Base-by-base conservation (phyloP, 2,888 invertebrate genomes). In the Brachycybe producta region DNA sequence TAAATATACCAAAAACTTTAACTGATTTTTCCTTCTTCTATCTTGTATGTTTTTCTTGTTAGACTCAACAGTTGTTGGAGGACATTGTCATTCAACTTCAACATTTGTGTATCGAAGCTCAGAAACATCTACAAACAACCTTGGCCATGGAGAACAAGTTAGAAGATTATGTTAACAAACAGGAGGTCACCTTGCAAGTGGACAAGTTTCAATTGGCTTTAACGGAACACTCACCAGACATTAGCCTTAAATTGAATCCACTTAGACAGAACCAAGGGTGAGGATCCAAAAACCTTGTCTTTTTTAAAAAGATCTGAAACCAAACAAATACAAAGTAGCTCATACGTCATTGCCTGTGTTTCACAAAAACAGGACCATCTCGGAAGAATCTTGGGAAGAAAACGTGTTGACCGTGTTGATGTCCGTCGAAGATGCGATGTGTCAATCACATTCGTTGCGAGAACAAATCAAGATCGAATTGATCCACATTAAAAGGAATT, bases 111-210 rank as follows among this genome's bases (percentile, higher is more conserved):
- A 27, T 21, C 28, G 43, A 43, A 17, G 43, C 43, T 11, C 26
- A 43, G 17, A 43, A 30, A 21, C 43, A 43, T 13, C 15, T 43
- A 15, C 43, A 26, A 21, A 43, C 21, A 15, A 15, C 17, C 5
- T 30, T 28, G 21, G 43, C 27, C 21, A n/a, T 43, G 2, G 30
- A 43, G 17, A 2, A 26, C 13, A 30, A 43, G 21, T n/a, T 43
- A 30, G 43, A 43, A 15, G 30, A 43, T 11, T 27, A 27, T 4
- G 28, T 43, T 4, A 26, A 43, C 4, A 28, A 30, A 7, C 43
- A 43, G 28, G 43, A 43, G 15, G 43, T 28, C 5, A 43, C 27
- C 28, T 26, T 43, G 5, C 24, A 15, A 15, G 43, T 43, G n/a
- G 43, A 43, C 17, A 24, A 26, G 5, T 24, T 21, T 27, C 43